These are phyloP conservation scores for Caenorhabditis auriculariae DNA, from an alignment of 2,888 invertebrate genomes.

Conservation along the genomic window DNA sequence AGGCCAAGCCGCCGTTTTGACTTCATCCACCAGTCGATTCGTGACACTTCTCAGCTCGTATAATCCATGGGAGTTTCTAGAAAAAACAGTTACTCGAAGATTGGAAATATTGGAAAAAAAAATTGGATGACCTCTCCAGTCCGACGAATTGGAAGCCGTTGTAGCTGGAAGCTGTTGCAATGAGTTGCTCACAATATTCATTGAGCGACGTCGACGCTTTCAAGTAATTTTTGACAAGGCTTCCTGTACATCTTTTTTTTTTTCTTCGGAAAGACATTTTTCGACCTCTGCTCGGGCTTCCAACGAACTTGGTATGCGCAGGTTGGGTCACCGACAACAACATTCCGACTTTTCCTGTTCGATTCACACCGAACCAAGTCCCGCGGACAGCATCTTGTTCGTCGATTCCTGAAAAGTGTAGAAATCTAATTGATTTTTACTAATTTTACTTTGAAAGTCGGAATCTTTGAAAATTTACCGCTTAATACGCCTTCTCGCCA, in stretches of 20 bases:
- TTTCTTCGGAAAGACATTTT: neutral
- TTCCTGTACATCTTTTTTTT: constrained; percentile 17
- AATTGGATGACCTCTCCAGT: constrained; percentile 32
- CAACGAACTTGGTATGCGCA: constrained; percentile 12
- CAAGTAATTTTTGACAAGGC: constrained; percentile 36
- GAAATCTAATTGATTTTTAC: neutral
- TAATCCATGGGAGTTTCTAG: constrained; percentile 10
- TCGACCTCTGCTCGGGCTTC: constrained; percentile 46
- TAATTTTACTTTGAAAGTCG: neutral
- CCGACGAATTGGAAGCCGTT: constrained; percentile 55
- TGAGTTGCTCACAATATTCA: constrained; percentile 26
- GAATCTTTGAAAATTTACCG: constrained; percentile 19
- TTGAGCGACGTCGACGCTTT: constrained; percentile 2
- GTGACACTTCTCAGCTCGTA: constrained; percentile 37
- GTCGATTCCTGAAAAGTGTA: constrained; percentile 42
- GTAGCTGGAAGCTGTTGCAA: constrained; percentile 22
- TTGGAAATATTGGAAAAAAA: neutral
- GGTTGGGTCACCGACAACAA: constrained; percentile 52
- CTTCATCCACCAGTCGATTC: constrained; percentile 32
- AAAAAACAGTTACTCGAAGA: neutral
- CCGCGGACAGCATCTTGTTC: constrained; percentile 46
- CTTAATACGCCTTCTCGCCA: constrained; percentile 50
- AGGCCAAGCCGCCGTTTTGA: constrained; percentile 24
- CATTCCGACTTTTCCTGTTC: constrained; percentile 39
- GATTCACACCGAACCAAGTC: constrained; percentile 55